These are phyloP conservation scores for Lasioglossum oenotherae DNA, from an alignment of 2,888 invertebrate genomes.

Conservation along the genomic window DNA sequence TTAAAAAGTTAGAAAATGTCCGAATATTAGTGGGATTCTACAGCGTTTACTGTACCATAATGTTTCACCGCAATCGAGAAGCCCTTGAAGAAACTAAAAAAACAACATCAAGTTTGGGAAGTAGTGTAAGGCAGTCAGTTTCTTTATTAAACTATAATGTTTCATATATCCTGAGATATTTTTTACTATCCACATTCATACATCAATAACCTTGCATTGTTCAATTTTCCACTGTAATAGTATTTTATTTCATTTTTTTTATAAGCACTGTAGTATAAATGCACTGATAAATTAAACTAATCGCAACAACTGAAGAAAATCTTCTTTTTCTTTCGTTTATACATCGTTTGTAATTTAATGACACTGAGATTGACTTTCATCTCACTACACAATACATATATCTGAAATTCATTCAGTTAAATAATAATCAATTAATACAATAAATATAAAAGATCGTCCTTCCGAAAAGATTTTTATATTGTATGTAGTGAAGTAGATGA, in stretches of 20 bases:
- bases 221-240: conserved; percentile 16
- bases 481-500: conserved; percentile 15
- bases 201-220: conserved; percentile 5
- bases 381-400: neutral
- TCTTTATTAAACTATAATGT: conserved; percentile 11
- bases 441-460: conserved; percentile 15
- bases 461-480: conserved; percentile 9
- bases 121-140: conserved; percentile 32
- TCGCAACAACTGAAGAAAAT: conserved; percentile 8
- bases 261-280: conserved; percentile 30
- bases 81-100: neutral
- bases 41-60: neutral
- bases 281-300: conserved; percentile 19
- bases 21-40: neutral
- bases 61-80: neutral
- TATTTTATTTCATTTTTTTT: conserved; percentile 15
- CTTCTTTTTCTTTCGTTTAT: neutral
- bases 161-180: conserved; percentile 13
- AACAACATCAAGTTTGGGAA: conserved; percentile 18
- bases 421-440: conserved; percentile 5
- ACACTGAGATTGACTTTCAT: conserved; percentile 1
- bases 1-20: too few relatives aligned
- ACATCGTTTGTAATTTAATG: conserved; percentile 2
- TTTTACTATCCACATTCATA: neutral
- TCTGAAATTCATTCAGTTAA: conserved; percentile 8